Evolutionary conservation across 2,113 vertebrate species (phyloP).

Genomic region (Polypterus senegalus): DNA sequence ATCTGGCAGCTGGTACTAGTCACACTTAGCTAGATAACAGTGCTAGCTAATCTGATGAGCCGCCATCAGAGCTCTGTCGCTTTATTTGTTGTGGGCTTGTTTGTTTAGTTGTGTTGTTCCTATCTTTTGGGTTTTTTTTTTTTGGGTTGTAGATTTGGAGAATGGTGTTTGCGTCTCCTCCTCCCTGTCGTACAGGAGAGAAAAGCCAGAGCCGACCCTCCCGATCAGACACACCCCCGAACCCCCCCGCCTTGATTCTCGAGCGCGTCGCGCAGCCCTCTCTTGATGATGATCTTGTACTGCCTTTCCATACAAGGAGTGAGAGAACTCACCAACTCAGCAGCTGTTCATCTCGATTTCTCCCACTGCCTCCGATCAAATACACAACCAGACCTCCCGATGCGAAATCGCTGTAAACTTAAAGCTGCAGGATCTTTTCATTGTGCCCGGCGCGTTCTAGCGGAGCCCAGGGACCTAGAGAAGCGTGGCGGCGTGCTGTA

Average conservation of each 20-base stretch:
- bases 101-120: neutral
- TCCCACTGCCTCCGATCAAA: conserved; percentile 12
- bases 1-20: conserved; percentile 25
- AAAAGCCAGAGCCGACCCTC: neutral
- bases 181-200: conserved; percentile 1
- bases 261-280: neutral
- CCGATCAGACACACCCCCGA: conserved; percentile 4
- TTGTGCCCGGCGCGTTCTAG: neutral
- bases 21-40: conserved; percentile 33
- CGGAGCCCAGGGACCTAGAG: too few species aligned
- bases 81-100: conserved; percentile 14
- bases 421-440: neutral
- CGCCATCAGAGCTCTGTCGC: conserved; percentile 58
- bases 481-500: too few species aligned
- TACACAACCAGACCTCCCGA: conserved; percentile 3
- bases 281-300: conserved; percentile 10
- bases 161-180: conserved; percentile 10
- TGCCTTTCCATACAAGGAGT: conserved; percentile 32
- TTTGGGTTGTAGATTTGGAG: neutral
- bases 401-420: conserved; percentile 11
- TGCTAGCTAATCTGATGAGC: conserved; percentile 55
- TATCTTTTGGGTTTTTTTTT: neutral
- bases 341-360: conserved; percentile 10
- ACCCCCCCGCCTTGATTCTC: neutral
- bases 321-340: conserved; percentile 30